Evolutionary conservation across 2,888 invertebrate species (phyloP).

Genomic region (Ochropleura leucogaster): DNA sequence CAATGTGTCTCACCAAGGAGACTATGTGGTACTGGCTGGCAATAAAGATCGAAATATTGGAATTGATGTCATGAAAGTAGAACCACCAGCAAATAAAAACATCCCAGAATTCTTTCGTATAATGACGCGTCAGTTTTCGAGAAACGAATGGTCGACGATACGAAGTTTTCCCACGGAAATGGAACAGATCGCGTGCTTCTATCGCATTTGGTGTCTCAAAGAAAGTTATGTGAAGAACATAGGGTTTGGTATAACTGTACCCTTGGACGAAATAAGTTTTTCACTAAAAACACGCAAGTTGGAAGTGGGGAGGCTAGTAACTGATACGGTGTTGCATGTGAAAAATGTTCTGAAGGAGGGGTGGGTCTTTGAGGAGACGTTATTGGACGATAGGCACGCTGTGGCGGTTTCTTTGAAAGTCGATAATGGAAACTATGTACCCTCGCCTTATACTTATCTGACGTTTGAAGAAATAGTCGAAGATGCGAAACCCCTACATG

Average conservation of each 20-base stretch:
- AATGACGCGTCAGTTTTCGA: slow-evolving; percentile 96
- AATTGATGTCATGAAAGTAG: slow-evolving; percentile 97
- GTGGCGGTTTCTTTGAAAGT: slow-evolving; percentile 93
- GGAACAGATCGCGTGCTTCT: slow-evolving; percentile 95
- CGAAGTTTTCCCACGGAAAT: slow-evolving; percentile 88
- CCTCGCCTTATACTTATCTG: slow-evolving; percentile 88
- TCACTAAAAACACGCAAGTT: slow-evolving; percentile 90
- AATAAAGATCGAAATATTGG: slow-evolving; percentile 91
- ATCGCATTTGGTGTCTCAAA: slow-evolving; percentile 97
- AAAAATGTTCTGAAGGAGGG: slow-evolving; percentile 89
- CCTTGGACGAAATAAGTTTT: slow-evolving; percentile 95
- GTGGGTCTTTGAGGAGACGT: slow-evolving; percentile 96
- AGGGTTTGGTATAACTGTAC: slow-evolving; percentile 95
- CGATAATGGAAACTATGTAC: slow-evolving; percentile 66
- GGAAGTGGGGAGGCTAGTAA: slow-evolving; percentile 81
- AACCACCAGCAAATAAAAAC: slow-evolving; percentile 93
- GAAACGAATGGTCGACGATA: slow-evolving; percentile 95
- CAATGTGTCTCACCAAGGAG: slow-evolving; percentile 98
- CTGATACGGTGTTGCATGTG: slow-evolving; percentile 92
- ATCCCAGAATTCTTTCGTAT: slow-evolving; percentile 95
- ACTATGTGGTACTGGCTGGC: slow-evolving; percentile 95
- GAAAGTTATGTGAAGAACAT: slow-evolving; percentile 98
- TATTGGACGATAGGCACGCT: slow-evolving; percentile 94
- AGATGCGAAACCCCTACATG: slow-evolving; percentile 83
- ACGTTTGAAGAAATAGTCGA: slow-evolving; percentile 91